Base-by-base conservation (phyloP, 2,888 invertebrate species). In the Daptonema setosum region DNA sequence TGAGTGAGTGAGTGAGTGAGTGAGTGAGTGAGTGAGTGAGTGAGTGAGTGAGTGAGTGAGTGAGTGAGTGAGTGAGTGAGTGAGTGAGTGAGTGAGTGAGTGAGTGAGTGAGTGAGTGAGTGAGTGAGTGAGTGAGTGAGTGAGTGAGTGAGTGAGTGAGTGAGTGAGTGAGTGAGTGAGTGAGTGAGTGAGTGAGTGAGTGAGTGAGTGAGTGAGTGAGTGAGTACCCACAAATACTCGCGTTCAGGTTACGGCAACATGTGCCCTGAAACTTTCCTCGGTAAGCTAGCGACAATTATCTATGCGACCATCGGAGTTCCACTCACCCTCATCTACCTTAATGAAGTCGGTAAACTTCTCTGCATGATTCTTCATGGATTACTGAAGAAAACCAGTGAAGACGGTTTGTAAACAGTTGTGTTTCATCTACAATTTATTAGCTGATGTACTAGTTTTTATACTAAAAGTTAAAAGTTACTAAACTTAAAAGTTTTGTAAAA, bases 261-360 rank as follows among this genome's bases (percentile, higher is more conserved):
- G 5, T 53, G 35, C 14, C 53, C 53, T 5, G 20, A 22, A 17
- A 53, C 53, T 8, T 35, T 35, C 2, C 2, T 11, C 2, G 53
- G 53, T 24, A 22, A 24, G 8, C 2, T 35, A 1, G 2, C 8
- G 17, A 53, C 53, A 8, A 53, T 53, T 5, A 25, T 35, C 35
- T 53, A 53, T 25, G 28, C 53, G 24, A 30, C 20, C 2, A n/a
- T 53, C 35, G 53, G 53, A 8, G 35, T 53, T n/a, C 53, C 53
- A 14, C 30, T 53, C 24, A 24, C 24, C 25, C 20, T 30, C 24
- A 22, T 35, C 35, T 22, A 28, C 8, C 11, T 53, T n/a, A 22
- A 3, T n/a, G 24, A 28, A 14, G 22, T 53, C 22, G 53, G 53
- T 24, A 28, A 53, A 35, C 22, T 30, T 2, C 20, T 53, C 26